Base-by-base conservation (phyloP, 1,140 invertebrate genomes). In the Anoplolepis gracilipes region DNA sequence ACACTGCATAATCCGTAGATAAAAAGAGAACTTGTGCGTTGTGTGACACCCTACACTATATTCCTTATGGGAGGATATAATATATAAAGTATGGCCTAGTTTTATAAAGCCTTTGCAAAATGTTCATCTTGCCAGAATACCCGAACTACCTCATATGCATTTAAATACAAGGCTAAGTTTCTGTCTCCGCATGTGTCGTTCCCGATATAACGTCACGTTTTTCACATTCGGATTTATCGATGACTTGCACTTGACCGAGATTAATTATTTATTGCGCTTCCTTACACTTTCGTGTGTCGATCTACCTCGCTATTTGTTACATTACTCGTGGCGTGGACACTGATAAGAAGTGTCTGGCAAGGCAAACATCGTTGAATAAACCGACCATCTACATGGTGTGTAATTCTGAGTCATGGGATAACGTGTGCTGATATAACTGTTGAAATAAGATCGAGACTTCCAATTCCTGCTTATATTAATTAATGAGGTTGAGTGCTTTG, bases 41-140 rank as follows among this genome's bases (percentile, higher is more conserved):
- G n/a, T n/a, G n/a, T 13, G 11, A 55, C 30, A 55, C 8, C 8
- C n/a, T 39, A 59, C 28, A 59, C 4, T 49, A 49, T 42, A 59
- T 75, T 39, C 13, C 6, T 22, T 39, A 11, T 49, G 46, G 3
- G 13, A 13, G 22, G 3, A 28, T 59, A 39, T 76, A n/a, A 22
- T 39, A 10, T 25, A 39, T 30, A 78, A 65, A 78, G 28, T 36
- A 16, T 30, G 75, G 62, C 59, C 75, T 33, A 78, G 59, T 78
- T 78, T 46, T 65, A 65, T 28, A 49, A n/a, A 49, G 36, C 65
- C 39, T 78, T 78, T 28, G 13, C n/a, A 49, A 78, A 78, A 49
- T 36, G 11, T 11, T 19, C 39, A 33, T 25, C 30, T 78, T 49
- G 28, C 30, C 11, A 19, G 22, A 25, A 57, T 75, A 39, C 11